These are phyloP conservation scores for Prionace glauca DNA, from an alignment of 2,797 vertebrate species.

Conservation along the genomic window DNA sequence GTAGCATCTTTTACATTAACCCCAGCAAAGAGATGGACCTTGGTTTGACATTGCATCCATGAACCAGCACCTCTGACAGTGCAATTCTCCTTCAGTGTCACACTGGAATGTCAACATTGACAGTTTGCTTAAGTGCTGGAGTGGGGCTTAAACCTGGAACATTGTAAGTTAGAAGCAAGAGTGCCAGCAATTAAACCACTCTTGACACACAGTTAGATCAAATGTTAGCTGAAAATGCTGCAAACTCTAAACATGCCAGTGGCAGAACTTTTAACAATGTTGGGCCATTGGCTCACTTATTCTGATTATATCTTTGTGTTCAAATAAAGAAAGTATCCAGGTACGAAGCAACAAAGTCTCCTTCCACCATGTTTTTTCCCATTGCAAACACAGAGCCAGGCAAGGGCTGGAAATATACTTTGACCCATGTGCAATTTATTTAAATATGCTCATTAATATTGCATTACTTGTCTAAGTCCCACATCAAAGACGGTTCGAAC, in stretches of 20 bases:
- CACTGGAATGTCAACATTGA: background rate
- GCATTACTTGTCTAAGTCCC: background rate
- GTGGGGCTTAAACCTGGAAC: background rate
- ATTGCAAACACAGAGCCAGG: background rate
- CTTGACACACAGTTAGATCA: background rate
- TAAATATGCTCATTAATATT: constrained; percentile 13
- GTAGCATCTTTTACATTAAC: background rate
- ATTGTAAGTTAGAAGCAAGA: background rate
- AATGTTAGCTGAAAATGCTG: background rate
- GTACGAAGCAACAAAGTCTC: background rate
- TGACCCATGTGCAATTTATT: background rate
- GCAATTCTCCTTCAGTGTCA: background rate
- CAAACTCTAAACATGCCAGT: background rate
- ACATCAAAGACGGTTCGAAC: background rate
- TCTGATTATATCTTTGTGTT: background rate
- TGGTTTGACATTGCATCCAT: no score
- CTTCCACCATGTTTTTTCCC: background rate
- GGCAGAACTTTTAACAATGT: background rate
- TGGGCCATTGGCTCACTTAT: background rate
- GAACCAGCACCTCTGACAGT: background rate
- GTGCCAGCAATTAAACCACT: background rate
- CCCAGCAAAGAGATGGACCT: background rate
- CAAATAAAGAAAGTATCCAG: background rate
- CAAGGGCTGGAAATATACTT: background rate
- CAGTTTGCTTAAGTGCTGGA: background rate